Evolutionary conservation across 2,113 vertebrate species (phyloP), one percentile per base, ranked within the genome.

Genomic region (Pomatorhinus ruficollis): DNA sequence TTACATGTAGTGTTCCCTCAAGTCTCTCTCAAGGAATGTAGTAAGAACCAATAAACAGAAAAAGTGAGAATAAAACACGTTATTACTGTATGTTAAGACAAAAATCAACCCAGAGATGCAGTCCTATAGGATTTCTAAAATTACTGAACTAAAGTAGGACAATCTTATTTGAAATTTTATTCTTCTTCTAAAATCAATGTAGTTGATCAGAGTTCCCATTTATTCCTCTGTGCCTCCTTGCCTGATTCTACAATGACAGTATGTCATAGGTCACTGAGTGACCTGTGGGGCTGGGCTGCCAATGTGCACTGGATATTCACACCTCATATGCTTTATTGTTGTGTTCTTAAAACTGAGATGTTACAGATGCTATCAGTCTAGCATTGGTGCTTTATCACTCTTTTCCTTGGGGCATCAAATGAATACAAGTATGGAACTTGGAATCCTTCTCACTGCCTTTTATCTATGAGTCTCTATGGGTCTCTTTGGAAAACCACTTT

Each of bases 141-240:
- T 40, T 59, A 6, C 16, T 35, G 64, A 87, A 20, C 12, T 45
- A 89, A 87, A 94, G 21, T 44, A 92, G 42, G 15, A 28, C 33
- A 66, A 70, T 87, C 83, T 78, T 37, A 20, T 76, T 15, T 23
- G 69, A 89, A 19, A 79, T 31, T 42, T 54, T 44, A 70, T 90
- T 50, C 20, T 72, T 91, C 52, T 44, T 19, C 66, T 69, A 35
- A 89, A 93, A 80, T 93, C 63, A 70, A 25, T 78, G 49, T 28
- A 68, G 42, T 61, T 94, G 59, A 63, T 89, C 83, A 83, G 74
- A 61, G 12, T 33, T 96, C 95, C 79, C 52, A 90, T 90, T 96
- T 91, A 82, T 42, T 96, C 33, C 42, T 96, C 88, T 91, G 56
- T 80, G n/a, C 12, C 10, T 52, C 30, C 23, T 68, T 94, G 42